phyloP scores from a whole-genome alignment of 2,113 vertebrate species.

The Balaenoptera acutorostrata region DNA sequence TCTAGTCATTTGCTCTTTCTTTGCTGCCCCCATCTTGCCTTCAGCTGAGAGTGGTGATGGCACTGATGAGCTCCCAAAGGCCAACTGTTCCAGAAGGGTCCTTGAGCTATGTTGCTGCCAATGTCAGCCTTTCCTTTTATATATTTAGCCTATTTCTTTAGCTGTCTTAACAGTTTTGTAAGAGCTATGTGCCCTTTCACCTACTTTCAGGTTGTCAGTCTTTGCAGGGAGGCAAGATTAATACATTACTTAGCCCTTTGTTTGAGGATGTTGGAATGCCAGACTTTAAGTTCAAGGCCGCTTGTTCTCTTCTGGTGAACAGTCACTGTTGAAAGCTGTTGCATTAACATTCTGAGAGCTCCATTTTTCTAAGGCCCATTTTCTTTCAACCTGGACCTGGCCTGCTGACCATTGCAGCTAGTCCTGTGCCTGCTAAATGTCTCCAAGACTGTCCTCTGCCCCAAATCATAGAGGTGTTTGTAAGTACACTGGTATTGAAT shows the following conservation, averaged over 20 bases:
- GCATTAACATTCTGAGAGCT: constrained; percentile 17
- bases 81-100: not conserved
- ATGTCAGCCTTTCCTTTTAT: not conserved
- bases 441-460: constrained; percentile 22
- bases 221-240: constrained; percentile 42
- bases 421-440: not conserved
- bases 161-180: constrained; percentile 65
- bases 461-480: not conserved
- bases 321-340: not conserved
- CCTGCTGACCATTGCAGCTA: not conserved
- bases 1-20: not conserved
- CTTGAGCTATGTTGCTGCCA: not conserved
- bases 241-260: constrained; percentile 61
- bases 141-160: constrained; percentile 4
- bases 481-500: not conserved
- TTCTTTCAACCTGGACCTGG: not conserved
- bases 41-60: not conserved
- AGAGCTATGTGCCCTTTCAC: constrained; percentile 77
- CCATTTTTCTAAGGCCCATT: not conserved
- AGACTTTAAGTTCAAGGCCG: constrained; percentile 44
- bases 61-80: not conserved
- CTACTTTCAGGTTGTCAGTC: constrained; percentile 72
- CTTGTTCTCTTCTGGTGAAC: not conserved
- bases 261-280: constrained; percentile 57
- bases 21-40: not conserved